These are phyloP conservation scores for Solenopsis invicta DNA, from an alignment of 1,140 invertebrate genomes.

Conservation along the genomic window DNA sequence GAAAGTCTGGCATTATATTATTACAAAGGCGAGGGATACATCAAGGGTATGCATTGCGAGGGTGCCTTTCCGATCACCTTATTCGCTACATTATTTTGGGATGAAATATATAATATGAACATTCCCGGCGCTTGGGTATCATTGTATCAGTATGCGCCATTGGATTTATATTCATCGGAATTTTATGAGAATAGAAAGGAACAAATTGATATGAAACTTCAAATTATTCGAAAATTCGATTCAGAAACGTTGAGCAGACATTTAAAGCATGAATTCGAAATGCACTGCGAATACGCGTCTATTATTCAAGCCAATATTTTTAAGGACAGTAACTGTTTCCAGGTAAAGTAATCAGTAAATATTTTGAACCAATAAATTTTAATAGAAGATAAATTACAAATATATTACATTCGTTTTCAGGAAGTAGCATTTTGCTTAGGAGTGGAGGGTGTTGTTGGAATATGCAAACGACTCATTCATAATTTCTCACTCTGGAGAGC, in stretches of 20 bases:
- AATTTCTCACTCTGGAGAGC: conserved; percentile 89
- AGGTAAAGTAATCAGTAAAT: conserved; percentile 25
- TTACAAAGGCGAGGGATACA: conserved; percentile 76
- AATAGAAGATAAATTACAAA: background rate
- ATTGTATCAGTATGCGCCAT: conserved; percentile 89
- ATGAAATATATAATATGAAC: conserved; percentile 90
- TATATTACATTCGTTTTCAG: conserved; percentile 78
- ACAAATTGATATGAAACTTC: conserved; percentile 88
- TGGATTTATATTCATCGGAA: conserved; percentile 89
- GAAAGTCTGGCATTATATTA: conserved; percentile 79
- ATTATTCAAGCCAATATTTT: conserved; percentile 46
- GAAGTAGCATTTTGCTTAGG: conserved; percentile 88
- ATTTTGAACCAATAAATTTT: background rate
- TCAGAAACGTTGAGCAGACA: conserved; percentile 81
- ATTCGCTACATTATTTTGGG: conserved; percentile 92
- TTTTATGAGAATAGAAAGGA: conserved; percentile 90
- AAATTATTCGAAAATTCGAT: conserved; percentile 82
- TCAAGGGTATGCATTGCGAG: conserved; percentile 90
- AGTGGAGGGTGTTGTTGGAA: conserved; percentile 86
- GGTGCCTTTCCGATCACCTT: conserved; percentile 89
- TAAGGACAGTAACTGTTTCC: conserved; percentile 30
- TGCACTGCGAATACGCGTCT: conserved; percentile 18
- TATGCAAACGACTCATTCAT: conserved; percentile 89
- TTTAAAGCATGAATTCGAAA: conserved; percentile 81
- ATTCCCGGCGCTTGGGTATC: conserved; percentile 90